Conservation (phyloP, 2,888 invertebrate species). For the Rhabditoides inermis region DNA sequence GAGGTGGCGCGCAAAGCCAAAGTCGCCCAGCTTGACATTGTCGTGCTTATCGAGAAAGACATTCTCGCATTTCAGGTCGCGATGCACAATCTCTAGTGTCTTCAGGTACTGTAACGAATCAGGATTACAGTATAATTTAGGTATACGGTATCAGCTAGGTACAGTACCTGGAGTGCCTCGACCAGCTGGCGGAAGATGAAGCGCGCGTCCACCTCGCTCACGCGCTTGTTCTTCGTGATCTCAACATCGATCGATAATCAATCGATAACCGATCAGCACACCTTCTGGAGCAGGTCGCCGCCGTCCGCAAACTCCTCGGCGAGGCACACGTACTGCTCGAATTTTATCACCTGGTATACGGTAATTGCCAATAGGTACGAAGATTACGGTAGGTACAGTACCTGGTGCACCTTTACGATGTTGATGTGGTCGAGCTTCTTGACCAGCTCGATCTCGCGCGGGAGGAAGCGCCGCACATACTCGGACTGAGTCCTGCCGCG, state of each 20-base stretch:
- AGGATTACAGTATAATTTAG: background rate
- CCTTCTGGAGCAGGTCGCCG: slow-evolving; percentile 64
- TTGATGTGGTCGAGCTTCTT: slow-evolving; percentile 71
- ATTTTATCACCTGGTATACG: slow-evolving; percentile 11
- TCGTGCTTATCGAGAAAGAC: slow-evolving; percentile 60
- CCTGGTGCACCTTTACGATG: slow-evolving; percentile 68
- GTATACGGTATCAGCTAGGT: no score
- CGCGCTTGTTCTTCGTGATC: slow-evolving; percentile 59
- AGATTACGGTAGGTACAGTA: slow-evolving; percentile 1
- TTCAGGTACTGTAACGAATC: slow-evolving; percentile 25
- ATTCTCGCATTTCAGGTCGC: slow-evolving; percentile 68
- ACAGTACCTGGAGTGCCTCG: slow-evolving; percentile 32
- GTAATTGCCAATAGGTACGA: background rate
- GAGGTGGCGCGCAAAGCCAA: slow-evolving; percentile 72
- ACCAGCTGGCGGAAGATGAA: slow-evolving; percentile 54
- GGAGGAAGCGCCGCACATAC: slow-evolving; percentile 72
- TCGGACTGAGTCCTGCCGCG: no score
- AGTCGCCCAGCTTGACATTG: slow-evolving; percentile 79
- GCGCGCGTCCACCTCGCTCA: slow-evolving; percentile 57
- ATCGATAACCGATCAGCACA: no score
- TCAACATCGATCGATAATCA: no score
- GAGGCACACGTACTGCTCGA: slow-evolving; percentile 63
- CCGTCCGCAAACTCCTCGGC: slow-evolving; percentile 56
- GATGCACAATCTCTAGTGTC: slow-evolving; percentile 37
- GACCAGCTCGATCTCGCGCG: slow-evolving; percentile 72